Conservation (phyloP, 92 coral and sea anemone species). For the Phenganax stokvisi region DNA sequence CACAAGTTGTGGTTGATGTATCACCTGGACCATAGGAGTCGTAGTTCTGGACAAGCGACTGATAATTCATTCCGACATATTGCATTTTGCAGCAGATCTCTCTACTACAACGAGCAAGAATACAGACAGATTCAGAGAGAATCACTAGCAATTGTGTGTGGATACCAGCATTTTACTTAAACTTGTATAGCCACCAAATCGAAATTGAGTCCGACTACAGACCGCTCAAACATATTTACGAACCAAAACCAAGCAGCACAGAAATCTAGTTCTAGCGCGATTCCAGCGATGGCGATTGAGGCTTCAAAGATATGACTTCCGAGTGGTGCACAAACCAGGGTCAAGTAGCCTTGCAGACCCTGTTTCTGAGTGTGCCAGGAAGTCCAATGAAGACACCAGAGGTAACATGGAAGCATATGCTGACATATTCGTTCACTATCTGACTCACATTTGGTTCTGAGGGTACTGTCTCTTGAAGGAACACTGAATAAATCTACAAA, state of each 20-base stretch:
- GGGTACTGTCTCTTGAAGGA: too few species aligned
- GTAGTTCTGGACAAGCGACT: constrained; percentile 27
- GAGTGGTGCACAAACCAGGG: constrained; percentile 37
- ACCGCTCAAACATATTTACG: too few species aligned
- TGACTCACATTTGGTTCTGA: too few species aligned
- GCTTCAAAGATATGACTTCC: too few species aligned
- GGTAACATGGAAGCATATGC: too few species aligned
- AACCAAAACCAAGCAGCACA: too few species aligned
- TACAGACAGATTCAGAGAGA: neutral
- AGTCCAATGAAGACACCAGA: too few species aligned
- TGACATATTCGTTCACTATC: too few species aligned
- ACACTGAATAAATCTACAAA: too few species aligned
- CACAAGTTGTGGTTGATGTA: constrained; percentile 48
- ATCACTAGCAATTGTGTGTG: constrained; percentile 35
- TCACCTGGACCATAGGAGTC: constrained; percentile 51
- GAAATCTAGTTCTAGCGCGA: too few species aligned
- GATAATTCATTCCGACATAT: neutral
- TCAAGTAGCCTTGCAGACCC: constrained; percentile 41
- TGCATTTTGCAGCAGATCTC: constrained; percentile 1
- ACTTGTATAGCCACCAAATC: neutral
- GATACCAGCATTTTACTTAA: constrained; percentile 1
- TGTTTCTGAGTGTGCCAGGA: neutral
- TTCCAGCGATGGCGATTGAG: too few species aligned
- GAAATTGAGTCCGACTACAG: too few species aligned
- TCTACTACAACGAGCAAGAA: neutral